These are phyloP conservation scores for Ascaphus truei DNA, from an alignment of 2,113 vertebrate species.

Conservation along the genomic window DNA sequence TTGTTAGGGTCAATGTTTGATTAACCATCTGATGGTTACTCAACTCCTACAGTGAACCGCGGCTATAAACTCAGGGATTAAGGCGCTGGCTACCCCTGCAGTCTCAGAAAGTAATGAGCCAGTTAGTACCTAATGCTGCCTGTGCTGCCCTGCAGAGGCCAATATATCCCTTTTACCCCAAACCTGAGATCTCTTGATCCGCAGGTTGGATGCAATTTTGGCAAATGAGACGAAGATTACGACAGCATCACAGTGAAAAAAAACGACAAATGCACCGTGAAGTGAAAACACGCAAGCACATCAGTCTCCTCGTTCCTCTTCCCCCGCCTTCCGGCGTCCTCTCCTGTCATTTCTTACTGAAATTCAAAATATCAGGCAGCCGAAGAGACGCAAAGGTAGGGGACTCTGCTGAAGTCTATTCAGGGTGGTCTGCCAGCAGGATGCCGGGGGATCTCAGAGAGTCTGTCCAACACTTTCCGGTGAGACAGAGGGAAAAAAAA, in stretches of 20 bases:
- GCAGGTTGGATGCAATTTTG: constrained; percentile 32
- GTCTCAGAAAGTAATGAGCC: constrained; percentile 9
- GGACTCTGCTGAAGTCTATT: constrained; percentile 1
- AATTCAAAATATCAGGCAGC: background rate
- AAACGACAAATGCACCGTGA: background rate
- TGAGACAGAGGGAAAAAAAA: background rate
- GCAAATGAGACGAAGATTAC: constrained; percentile 37
- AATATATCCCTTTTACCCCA: constrained; percentile 6
- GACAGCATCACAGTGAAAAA: constrained; percentile 42
- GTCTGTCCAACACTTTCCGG: constrained; percentile 13
- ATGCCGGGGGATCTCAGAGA: constrained; percentile 6
- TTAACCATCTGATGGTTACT: constrained; percentile 11
- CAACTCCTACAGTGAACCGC: constrained; percentile 10
- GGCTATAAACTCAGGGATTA: constrained; percentile 5
- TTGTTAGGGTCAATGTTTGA: background rate
- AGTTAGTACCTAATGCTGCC: constrained; percentile 23
- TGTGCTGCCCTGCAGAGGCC: background rate
- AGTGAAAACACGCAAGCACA: background rate
- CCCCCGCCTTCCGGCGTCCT: too few species aligned
- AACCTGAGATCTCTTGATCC: background rate
- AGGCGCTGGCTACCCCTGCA: constrained; percentile 20
- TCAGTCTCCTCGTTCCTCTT: background rate
- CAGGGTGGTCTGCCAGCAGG: constrained; percentile 7
- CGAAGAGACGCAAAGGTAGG: constrained; percentile 13
- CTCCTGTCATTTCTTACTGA: too few species aligned